Base-by-base conservation (phyloP, 2,113 vertebrate genomes). In the Triplophysa tibetana region DNA sequence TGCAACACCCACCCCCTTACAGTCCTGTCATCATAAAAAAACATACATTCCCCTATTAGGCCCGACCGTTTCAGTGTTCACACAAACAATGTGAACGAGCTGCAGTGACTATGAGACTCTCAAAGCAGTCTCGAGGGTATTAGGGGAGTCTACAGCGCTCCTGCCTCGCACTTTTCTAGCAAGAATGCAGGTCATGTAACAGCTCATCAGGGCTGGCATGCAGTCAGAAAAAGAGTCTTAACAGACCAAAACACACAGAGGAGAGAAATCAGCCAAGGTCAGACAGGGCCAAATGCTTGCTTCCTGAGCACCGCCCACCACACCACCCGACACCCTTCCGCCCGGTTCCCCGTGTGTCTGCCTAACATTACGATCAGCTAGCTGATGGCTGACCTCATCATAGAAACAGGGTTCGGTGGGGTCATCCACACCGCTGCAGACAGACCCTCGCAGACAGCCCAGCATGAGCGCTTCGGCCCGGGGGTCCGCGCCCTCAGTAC, bases 231-330 rank as follows among this genome's bases (percentile, higher is more conserved):
- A 62, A 78, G 41, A 81, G 70, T 69, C 72, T 81, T 75, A 79
- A 81, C 80, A 79, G 72, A 85, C 79, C 79, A 83, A 84, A 73
- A 85, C 83, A 79, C 56, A 77, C 60, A 66, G 60, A 82, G 69
- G 76, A 60, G 70, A 77, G 69, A 82, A 83, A 84, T 67, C 56
- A 77, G 74, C 82, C 54, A 70, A 83, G 85, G 87, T 88, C 85
- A 85, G 81, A 83, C 80, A 65, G 70, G 85, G 83, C 83, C 85
- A 84, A 85, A 75, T 65, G 67, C 69, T 80, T 83, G 78, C 80
- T 83, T 84, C 85, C 84, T 82, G 83, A 64, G 56, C 38, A 68
- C 78, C 65, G 45, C 79, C 52, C 41, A 45, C 81, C 24, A 41
- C 54, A 45, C 43, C 70, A 68, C 72, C 72, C 10, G 26, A 62